A percentile compares a stretch with the other conserved stretches of the same genome.
Evolutionary conservation across 2,888 invertebrate species (phyloP).

Genomic region (Phyllotreta cruciferae): DNA sequence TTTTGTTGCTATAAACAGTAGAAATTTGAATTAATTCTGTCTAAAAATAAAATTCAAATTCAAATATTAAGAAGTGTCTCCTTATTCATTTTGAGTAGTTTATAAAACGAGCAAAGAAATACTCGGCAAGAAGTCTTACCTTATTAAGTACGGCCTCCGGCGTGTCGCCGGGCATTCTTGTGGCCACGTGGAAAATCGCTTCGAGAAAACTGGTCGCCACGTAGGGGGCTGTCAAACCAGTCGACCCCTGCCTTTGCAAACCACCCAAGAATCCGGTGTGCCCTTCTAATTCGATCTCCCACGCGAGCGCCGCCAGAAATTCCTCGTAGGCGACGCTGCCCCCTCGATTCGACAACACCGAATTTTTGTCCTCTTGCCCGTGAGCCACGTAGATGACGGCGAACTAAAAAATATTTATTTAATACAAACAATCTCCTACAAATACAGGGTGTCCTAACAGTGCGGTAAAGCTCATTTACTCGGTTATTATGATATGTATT

Average conservation of each 20-base stretch:
- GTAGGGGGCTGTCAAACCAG: conserved; percentile 95
- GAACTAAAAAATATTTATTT: conserved; percentile 60
- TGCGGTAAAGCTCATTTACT: too few species aligned
- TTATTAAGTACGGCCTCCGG: conserved; percentile 88
- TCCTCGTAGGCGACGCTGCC: conserved; percentile 95
- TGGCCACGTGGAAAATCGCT: conserved; percentile 97
- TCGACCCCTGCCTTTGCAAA: conserved; percentile 85
- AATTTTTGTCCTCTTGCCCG: conserved; percentile 96
- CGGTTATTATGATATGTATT: too few species aligned
- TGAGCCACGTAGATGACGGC: conserved; percentile 98
- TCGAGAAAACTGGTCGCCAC: conserved; percentile 92
- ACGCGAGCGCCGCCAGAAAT: conserved; percentile 71
- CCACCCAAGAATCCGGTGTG: conserved; percentile 97
- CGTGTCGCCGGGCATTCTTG: conserved; percentile 91
- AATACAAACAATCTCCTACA: background rate
- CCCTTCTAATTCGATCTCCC: conserved; percentile 89
- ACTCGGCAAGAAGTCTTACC: too few species aligned
- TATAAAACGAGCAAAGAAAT: too few species aligned
- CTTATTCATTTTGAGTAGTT: too few species aligned
- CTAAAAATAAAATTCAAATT: too few species aligned
- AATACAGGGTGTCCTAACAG: too few species aligned
- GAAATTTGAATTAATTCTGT: too few species aligned
- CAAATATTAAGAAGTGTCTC: too few species aligned
- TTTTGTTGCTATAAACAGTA: too few species aligned
- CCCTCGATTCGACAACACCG: conserved; percentile 88